Evolutionary conservation across 2,888 invertebrate species (phyloP).

Genomic region (Pandemis cinnamomeana): DNA sequence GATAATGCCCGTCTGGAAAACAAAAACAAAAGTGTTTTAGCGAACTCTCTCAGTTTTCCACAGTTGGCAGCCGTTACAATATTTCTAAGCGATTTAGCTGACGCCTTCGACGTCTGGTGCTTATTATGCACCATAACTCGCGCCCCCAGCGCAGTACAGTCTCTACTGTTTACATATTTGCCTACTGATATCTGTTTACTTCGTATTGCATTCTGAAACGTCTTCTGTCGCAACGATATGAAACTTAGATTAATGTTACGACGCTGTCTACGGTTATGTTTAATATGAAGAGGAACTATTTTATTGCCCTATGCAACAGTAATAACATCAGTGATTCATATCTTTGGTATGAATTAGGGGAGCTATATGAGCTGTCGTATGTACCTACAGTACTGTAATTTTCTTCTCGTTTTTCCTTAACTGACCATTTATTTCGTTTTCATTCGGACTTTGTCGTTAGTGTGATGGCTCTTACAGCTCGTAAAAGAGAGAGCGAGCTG

Average conservation of each 20-base stretch:
- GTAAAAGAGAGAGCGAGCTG: too few species aligned
- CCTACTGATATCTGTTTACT: constrained; percentile 24
- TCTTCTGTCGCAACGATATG: constrained; percentile 3
- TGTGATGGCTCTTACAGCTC: background rate
- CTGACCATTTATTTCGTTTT: too few species aligned
- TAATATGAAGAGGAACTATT: constrained; percentile 30
- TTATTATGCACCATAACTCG: constrained; percentile 48
- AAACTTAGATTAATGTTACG: constrained; percentile 25
- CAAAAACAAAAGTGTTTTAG: constrained; percentile 37
- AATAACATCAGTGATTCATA: constrained; percentile 24
- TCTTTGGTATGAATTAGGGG: background rate
- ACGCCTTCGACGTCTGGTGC: constrained; percentile 43
- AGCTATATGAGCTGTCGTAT: background rate
- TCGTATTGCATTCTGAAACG: constrained; percentile 23
- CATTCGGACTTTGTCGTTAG: too few species aligned
- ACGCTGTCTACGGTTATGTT: constrained; percentile 22
- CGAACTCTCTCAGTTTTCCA: constrained; percentile 14
- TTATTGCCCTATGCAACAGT: constrained; percentile 33
- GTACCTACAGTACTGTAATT: background rate
- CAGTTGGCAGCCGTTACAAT: constrained; percentile 46
- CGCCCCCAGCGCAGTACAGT: constrained; percentile 26
- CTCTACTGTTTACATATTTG: constrained; percentile 41
- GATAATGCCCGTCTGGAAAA: constrained; percentile 21
- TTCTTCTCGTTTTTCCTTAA: background rate
- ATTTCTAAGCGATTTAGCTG: constrained; percentile 53